Evolutionary conservation across 2,113 vertebrate species (phyloP).

Genomic region (Oreochromis spilurus): DNA sequence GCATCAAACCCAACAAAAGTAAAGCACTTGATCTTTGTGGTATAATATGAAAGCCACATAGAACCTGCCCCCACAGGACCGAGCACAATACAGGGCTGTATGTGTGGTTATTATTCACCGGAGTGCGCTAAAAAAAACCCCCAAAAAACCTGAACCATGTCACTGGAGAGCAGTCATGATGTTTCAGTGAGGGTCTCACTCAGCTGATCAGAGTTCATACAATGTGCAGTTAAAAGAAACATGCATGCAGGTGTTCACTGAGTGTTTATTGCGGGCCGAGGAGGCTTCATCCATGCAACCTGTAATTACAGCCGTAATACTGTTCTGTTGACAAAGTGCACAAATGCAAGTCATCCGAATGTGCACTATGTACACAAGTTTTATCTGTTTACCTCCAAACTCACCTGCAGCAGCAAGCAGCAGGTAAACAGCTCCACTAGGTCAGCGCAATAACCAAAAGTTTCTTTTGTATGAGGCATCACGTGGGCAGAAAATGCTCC

Average conservation of each 20-base stretch:
- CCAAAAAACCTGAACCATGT: not conserved
- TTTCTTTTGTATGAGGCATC: not conserved
- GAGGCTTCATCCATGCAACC: not conserved
- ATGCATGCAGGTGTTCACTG: not conserved
- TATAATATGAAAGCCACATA: not conserved
- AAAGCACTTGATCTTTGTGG: not conserved
- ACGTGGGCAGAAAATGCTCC: not conserved
- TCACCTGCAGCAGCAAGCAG: not conserved
- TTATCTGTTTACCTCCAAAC: not conserved
- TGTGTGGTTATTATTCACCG: not conserved
- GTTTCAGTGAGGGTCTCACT: not conserved
- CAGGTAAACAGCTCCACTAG: not conserved
- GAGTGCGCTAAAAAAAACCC: rapidly evolving
- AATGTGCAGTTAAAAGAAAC: not conserved
- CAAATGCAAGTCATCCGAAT: slow-evolving; percentile 51
- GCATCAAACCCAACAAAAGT: not conserved
- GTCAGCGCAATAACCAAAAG: not conserved
- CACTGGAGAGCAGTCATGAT: not conserved
- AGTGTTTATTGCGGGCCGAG: slow-evolving; percentile 20
- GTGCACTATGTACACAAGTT: not conserved
- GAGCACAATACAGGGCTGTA: not conserved
- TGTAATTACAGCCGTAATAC: slow-evolving; percentile 43
- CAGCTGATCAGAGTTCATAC: not conserved
- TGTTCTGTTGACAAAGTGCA: slow-evolving; percentile 47
- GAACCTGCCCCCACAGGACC: not conserved